These are phyloP conservation scores for Contarinia nasturtii DNA, from an alignment of 1,140 invertebrate species.

Conservation along the genomic window DNA sequence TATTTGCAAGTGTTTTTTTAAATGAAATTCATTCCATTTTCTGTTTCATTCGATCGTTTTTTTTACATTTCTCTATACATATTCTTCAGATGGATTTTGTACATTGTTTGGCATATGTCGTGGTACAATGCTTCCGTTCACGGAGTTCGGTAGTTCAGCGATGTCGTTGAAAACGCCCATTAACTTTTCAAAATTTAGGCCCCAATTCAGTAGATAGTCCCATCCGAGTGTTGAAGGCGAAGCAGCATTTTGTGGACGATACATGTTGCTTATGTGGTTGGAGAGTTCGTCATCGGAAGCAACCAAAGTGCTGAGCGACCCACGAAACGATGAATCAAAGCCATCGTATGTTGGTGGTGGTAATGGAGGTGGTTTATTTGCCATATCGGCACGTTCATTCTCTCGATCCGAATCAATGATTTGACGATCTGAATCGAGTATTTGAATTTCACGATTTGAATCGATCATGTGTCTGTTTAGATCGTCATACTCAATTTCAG, in stretches of 20 bases:
- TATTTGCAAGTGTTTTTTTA: too few relatives aligned
- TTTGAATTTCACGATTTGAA: background rate
- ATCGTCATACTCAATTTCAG: slow-evolving; percentile 93
- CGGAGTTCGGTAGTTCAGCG: slow-evolving; percentile 72
- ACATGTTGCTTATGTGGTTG: slow-evolving; percentile 49
- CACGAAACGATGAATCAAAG: slow-evolving; percentile 82
- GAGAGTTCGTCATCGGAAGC: slow-evolving; percentile 80
- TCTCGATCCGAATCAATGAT: slow-evolving; percentile 37
- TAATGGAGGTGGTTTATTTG: slow-evolving; percentile 35
- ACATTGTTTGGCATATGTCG: slow-evolving; percentile 43
- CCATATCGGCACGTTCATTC: slow-evolving; percentile 30
- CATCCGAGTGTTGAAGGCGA: slow-evolving; percentile 54
- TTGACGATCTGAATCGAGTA: slow-evolving; percentile 56
- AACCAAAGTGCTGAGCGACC: slow-evolving; percentile 78
- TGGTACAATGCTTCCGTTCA: slow-evolving; percentile 32
- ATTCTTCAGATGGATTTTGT: slow-evolving; percentile 60
- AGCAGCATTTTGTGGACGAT: slow-evolving; percentile 52
- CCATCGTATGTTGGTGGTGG: slow-evolving; percentile 67
- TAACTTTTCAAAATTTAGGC: slow-evolving; percentile 75
- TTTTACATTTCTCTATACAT: slow-evolving; percentile 31
- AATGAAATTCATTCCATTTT: too few relatives aligned
- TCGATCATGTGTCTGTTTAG: slow-evolving; percentile 38
- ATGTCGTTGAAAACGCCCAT: slow-evolving; percentile 94
- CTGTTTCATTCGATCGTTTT: too few relatives aligned
- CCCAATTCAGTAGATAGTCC: slow-evolving; percentile 91